A percentile compares a stretch with the other conserved stretches of the same genome.
These are phyloP conservation scores for Eutrigla gurnardus DNA, from an alignment of 2,797 vertebrate genomes.

Conservation along the genomic window DNA sequence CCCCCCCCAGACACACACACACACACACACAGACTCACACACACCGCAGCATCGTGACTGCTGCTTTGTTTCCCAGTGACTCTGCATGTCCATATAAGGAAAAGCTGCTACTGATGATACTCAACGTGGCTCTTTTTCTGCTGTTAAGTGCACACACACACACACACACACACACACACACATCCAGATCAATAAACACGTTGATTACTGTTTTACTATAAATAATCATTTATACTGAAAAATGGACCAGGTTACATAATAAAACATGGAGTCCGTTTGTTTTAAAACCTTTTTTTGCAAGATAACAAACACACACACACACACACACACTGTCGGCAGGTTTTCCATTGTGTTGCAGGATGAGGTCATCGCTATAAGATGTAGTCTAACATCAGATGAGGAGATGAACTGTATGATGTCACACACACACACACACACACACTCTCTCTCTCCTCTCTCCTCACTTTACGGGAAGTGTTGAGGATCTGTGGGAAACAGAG, in stretches of 20 bases:
- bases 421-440: conserved; percentile 33
- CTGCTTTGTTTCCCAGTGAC: conserved; percentile 44
- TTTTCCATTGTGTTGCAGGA: conserved; percentile 12
- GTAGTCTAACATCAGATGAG: conserved; percentile 68
- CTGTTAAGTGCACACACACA: neutral
- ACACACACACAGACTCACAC: conserved; percentile 24
- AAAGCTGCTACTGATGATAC: conserved; percentile 21
- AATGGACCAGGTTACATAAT: no score
- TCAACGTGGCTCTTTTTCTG: neutral
- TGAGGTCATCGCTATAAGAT: conserved; percentile 54
- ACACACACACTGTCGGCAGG: neutral
- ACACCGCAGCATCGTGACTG: conserved; percentile 22
- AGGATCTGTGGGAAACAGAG: conserved; percentile 27
- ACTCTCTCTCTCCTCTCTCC: neutral
- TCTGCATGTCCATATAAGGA: conserved; percentile 51
- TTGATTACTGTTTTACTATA: no score
- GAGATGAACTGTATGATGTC: conserved; percentile 25
- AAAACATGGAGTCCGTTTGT: no score
- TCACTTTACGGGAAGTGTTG: conserved; percentile 52
- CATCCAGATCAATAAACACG: neutral
- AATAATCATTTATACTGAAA: no score
- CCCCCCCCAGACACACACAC: neutral
- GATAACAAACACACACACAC: conserved; percentile 9
- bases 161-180: conserved; percentile 24
- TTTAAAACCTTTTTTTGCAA: neutral